These are phyloP conservation scores for Ciconia boyciana DNA, from an alignment of 2,113 vertebrate genomes.

Conservation along the genomic window DNA sequence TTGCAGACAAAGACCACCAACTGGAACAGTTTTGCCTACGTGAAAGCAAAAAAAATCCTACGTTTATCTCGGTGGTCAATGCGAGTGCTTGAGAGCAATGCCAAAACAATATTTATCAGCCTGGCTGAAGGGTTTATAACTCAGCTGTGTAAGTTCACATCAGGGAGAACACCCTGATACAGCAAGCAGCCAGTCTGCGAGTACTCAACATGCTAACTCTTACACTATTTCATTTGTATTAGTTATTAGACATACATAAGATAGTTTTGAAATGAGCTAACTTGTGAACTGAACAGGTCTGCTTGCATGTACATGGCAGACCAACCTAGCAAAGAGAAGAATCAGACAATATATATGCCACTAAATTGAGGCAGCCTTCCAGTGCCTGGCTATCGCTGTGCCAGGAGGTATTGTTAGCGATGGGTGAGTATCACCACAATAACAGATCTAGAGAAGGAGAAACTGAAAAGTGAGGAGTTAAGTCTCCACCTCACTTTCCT, in stretches of 20 bases:
- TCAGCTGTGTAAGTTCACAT: background rate
- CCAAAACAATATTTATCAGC: background rate
- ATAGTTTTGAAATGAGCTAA: background rate
- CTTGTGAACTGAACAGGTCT: background rate
- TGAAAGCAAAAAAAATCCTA: background rate
- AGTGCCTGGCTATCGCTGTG: background rate
- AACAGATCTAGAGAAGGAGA: background rate
- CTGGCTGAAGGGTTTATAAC: background rate
- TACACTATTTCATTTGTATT: background rate
- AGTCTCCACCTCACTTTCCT: background rate
- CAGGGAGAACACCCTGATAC: background rate
- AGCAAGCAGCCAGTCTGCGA: background rate
- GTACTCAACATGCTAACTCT: background rate
- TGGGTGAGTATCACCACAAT: background rate
- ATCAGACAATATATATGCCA: background rate
- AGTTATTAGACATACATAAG: background rate
- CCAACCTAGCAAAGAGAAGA: background rate
- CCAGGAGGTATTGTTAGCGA: background rate
- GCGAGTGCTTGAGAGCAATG: background rate
- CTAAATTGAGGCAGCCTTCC: background rate
- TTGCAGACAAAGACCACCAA: background rate
- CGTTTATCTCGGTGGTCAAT: background rate
- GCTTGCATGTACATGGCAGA: background rate
- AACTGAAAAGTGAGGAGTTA: background rate
- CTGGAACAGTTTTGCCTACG: background rate